phyloP scores from a whole-genome alignment of 2,113 vertebrate species.

The Anoura caudifer region DNA sequence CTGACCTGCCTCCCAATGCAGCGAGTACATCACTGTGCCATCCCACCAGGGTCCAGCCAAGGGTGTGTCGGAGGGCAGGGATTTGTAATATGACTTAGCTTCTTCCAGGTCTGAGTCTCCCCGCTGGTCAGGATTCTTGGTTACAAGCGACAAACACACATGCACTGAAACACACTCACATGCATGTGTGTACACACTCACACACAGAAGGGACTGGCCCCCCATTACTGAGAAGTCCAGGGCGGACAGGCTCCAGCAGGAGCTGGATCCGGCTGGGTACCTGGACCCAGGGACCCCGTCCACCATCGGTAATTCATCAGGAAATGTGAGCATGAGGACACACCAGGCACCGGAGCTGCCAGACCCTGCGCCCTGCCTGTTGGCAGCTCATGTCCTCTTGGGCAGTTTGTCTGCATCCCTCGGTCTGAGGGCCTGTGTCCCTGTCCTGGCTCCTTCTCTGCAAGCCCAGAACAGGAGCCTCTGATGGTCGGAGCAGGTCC shows the following conservation, averaged over 20 bases:
- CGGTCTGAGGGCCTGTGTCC: too few relatives aligned
- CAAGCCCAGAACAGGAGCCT: too few relatives aligned
- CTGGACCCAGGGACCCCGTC: neutral
- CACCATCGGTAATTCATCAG: fast-evolving
- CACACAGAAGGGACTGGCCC: neutral
- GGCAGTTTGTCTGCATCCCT: neutral
- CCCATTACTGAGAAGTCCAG: neutral
- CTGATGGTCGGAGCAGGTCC: fast-evolving
- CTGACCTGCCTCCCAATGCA: fast-evolving
- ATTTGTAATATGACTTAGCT: fast-evolving
- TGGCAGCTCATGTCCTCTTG: neutral
- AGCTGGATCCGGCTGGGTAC: neutral
- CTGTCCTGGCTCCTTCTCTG: neutral
- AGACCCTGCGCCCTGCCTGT: neutral
- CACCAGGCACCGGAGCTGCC: too few relatives aligned
- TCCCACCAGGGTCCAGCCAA: neutral
- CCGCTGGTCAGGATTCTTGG: neutral
- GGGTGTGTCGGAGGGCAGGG: fast-evolving
- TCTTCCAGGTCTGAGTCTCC: neutral
- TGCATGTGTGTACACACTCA: fast-evolving
- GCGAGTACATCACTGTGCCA: fast-evolving
- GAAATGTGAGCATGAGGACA: fast-evolving
- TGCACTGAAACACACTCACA: fast-evolving
- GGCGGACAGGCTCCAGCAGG: neutral
- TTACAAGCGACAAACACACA: neutral